Percentiles rank a stretch among this genome's conserved stretches.
These are phyloP conservation scores for Limnephilus lunatus DNA, from an alignment of 2,888 invertebrate species.

Conservation along the genomic window DNA sequence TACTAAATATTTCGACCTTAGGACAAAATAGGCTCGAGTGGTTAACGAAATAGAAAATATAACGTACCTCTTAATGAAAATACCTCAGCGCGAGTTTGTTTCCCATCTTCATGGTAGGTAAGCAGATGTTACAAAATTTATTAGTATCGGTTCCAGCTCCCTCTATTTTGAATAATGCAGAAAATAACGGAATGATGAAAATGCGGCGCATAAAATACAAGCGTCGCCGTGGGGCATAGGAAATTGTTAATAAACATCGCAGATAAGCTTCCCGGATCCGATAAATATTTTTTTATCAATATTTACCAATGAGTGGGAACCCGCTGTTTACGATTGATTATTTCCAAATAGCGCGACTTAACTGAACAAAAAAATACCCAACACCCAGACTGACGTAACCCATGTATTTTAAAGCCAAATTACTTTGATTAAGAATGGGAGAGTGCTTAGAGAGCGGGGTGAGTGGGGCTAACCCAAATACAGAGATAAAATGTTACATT, in stretches of 20 bases:
- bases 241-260: slow-evolving; percentile 18
- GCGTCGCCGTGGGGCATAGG: slow-evolving; percentile 14
- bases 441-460: too few species aligned
- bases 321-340: background rate
- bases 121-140: background rate
- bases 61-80: background rate
- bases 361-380: background rate
- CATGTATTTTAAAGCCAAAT: too few species aligned
- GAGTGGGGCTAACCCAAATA: too few species aligned
- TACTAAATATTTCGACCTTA: too few species aligned
- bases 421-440: too few species aligned
- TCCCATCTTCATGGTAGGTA: background rate
- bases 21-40: too few species aligned
- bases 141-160: background rate
- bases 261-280: slow-evolving; percentile 46
- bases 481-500: too few species aligned
- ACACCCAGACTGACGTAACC: background rate
- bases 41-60: background rate
- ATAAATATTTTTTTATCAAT: slow-evolving; percentile 13
- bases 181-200: slow-evolving; percentile 17
- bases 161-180: background rate
- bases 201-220: slow-evolving; percentile 29
- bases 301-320: background rate
- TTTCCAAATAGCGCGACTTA: background rate
- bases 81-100: background rate